phyloP scores from a whole-genome alignment of 2,113 vertebrate genomes.

The Lamprotornis superbus region DNA sequence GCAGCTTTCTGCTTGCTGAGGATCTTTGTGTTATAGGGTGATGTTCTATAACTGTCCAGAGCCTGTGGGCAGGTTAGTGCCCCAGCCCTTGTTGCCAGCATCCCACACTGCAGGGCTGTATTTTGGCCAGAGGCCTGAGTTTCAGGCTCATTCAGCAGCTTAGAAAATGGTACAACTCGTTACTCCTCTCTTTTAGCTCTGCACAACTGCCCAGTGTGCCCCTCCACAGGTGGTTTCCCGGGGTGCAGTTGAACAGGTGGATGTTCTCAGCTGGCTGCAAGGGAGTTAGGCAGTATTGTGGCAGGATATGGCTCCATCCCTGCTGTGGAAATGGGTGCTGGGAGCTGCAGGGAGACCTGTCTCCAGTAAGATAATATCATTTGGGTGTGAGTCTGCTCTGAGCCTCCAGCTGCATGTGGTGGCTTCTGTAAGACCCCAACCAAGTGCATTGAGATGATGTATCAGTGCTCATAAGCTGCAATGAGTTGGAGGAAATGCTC shows the following conservation, averaged over 20 bases:
- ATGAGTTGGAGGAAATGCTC: not conserved
- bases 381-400: not conserved
- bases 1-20: not conserved
- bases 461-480: not conserved
- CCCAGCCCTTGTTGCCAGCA: not conserved
- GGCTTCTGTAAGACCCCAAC: not conserved
- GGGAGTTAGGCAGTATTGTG: accelerated
- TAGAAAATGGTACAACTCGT: not conserved
- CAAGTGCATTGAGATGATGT: not conserved
- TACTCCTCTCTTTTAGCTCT: not conserved
- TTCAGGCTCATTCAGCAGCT: not conserved
- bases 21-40: not conserved
- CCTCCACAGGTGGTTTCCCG: not conserved
- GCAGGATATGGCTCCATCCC: not conserved
- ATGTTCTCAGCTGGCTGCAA: not conserved
- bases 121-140: not conserved
- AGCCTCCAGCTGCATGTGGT: not conserved
- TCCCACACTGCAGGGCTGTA: not conserved
- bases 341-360: not conserved
- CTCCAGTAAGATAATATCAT: accelerated
- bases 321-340: accelerated
- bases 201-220: not conserved
- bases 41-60: not conserved
- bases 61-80: not conserved
- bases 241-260: not conserved